Conservation (phyloP, 2,797 vertebrate species). For the Sebastes oblongus region DNA sequence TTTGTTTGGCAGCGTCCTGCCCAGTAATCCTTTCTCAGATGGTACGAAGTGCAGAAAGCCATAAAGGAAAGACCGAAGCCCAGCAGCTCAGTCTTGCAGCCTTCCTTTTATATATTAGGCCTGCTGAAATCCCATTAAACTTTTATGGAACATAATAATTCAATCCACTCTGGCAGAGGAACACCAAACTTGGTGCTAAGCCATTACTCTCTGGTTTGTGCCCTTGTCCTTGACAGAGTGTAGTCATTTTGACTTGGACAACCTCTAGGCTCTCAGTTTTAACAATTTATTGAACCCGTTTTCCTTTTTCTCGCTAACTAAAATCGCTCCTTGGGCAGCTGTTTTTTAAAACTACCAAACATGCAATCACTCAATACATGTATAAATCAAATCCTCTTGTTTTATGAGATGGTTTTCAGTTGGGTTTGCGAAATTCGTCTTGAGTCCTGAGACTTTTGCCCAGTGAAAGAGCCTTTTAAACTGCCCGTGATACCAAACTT, state of each 20-base stretch:
- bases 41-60: conserved; percentile 19
- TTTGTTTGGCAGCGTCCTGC: conserved; percentile 44
- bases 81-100: conserved; percentile 41
- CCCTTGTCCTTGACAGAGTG: conserved; percentile 61
- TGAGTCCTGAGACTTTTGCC: neutral
- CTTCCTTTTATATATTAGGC: conserved; percentile 62
- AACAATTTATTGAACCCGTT: conserved; percentile 27
- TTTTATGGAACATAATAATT: conserved; percentile 79
- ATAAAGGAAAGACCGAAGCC: conserved; percentile 40
- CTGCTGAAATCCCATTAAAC: conserved; percentile 76
- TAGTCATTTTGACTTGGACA: conserved; percentile 54
- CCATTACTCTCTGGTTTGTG: conserved; percentile 56
- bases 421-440: neutral
- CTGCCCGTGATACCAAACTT: neutral
- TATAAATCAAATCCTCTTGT: neutral
- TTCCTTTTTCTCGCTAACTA: neutral
- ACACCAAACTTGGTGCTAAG: conserved; percentile 44
- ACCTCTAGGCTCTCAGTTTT: conserved; percentile 32
- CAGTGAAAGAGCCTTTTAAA: neutral
- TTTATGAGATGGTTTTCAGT: neutral
- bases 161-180: conserved; percentile 65
- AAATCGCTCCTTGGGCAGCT: neutral
- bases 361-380: neutral
- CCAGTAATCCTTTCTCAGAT: conserved; percentile 35
- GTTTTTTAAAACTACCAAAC: neutral